Evolutionary conservation across 2,888 invertebrate genomes (phyloP).

Genomic region (Drosophila leonis): DNA sequence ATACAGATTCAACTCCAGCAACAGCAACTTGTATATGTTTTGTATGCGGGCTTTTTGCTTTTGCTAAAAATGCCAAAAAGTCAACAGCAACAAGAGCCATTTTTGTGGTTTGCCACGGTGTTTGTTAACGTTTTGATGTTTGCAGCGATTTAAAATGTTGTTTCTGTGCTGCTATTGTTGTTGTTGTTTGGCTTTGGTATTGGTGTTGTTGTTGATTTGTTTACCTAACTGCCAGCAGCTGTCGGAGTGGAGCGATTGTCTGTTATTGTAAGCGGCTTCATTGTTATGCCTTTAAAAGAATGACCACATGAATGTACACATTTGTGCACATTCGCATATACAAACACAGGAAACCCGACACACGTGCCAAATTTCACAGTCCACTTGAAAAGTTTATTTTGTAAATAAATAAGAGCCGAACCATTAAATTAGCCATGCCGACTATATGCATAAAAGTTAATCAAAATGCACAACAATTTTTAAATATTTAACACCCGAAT

Average conservation of each 20-base stretch:
- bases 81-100: slow-evolving; percentile 25
- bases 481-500: slow-evolving; percentile 1
- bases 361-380: slow-evolving; percentile 62
- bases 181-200: slow-evolving; percentile 35
- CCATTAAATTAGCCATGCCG: slow-evolving; percentile 26
- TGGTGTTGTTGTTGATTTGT: slow-evolving; percentile 49
- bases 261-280: slow-evolving; percentile 60
- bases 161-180: slow-evolving; percentile 13
- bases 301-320: slow-evolving; percentile 14
- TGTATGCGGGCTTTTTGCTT: slow-evolving; percentile 45
- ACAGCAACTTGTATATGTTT: slow-evolving; percentile 17
- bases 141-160: slow-evolving; percentile 38
- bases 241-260: slow-evolving; percentile 42
- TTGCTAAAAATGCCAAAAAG: slow-evolving; percentile 31
- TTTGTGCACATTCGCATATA: slow-evolving; percentile 27
- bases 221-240: slow-evolving; percentile 53
- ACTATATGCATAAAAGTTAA: slow-evolving; percentile 18
- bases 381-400: slow-evolving; percentile 27
- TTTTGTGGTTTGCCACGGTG: slow-evolving; percentile 51
- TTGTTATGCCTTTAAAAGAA: slow-evolving; percentile 60
- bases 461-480: slow-evolving; percentile 14
- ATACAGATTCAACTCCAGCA: slow-evolving; percentile 24
- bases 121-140: slow-evolving; percentile 64
- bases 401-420: slow-evolving; percentile 20
- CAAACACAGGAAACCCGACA: slow-evolving; percentile 20